These are phyloP conservation scores for Brachionus angularis DNA, from an alignment of 1,140 invertebrate genomes.

Conservation along the genomic window DNA sequence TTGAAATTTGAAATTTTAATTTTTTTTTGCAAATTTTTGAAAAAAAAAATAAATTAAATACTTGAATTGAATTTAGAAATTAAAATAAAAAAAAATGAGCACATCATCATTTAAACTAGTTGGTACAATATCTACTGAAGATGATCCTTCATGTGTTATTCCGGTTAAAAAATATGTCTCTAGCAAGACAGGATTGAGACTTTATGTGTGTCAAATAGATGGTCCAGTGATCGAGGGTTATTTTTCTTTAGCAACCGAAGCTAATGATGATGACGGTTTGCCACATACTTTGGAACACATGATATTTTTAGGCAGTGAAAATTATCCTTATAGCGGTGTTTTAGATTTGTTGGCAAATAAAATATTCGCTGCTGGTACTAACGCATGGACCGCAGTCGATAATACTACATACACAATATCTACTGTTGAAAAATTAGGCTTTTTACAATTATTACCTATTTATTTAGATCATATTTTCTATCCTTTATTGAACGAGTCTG, in stretches of 20 bases:
- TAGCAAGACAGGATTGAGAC: constrained; percentile 69
- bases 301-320: constrained; percentile 80
- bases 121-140: constrained; percentile 44
- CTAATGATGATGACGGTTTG: constrained; percentile 81
- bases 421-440: constrained; percentile 79
- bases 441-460: constrained; percentile 78
- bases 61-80: too few species aligned
- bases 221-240: constrained; percentile 80
- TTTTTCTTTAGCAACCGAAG: constrained; percentile 78
- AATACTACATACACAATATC: constrained; percentile 82
- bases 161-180: constrained; percentile 77
- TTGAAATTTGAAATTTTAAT: too few species aligned
- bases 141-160: constrained; percentile 53
- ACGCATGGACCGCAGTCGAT: constrained; percentile 73
- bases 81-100: too few species aligned
- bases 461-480: constrained; percentile 84
- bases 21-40: too few species aligned
- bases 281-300: constrained; percentile 88
- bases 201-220: constrained; percentile 75
- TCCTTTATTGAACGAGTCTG: constrained; percentile 73
- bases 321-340: constrained; percentile 81
- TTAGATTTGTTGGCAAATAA: constrained; percentile 80
- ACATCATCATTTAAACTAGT: constrained; percentile 45
- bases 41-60: too few species aligned
- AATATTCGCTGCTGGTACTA: constrained; percentile 81